These are phyloP conservation scores for Netelia virgata DNA, from an alignment of 2,888 invertebrate genomes.

Conservation along the genomic window DNA sequence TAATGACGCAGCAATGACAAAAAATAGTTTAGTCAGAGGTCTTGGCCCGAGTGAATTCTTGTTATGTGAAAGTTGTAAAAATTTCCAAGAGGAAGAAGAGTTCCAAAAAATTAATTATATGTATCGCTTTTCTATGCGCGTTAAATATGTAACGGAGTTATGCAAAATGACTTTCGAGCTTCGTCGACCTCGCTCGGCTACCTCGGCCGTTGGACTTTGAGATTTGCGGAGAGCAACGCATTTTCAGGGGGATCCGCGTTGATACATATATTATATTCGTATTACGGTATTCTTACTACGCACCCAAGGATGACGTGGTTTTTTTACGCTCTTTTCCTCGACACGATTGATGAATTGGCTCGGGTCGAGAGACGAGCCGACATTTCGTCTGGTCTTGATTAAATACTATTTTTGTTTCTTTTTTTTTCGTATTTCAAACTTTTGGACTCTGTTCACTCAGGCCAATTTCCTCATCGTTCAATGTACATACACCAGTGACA, in stretches of 20 bases:
- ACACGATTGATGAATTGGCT: neutral
- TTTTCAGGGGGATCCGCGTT: neutral
- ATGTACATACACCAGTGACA: too few relatives aligned
- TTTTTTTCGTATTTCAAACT: neutral
- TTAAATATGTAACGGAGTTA: neutral
- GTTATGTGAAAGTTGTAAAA: too few relatives aligned
- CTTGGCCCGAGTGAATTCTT: too few relatives aligned
- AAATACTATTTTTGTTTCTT: neutral
- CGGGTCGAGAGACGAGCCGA: neutral
- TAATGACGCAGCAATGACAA: too few relatives aligned
- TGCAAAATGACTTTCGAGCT: constrained; percentile 13
- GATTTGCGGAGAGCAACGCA: neutral
- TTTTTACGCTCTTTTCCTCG: neutral
- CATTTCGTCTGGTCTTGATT: neutral
- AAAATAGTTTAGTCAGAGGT: too few relatives aligned
- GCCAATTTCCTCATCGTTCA: neutral
- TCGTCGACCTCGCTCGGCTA: constrained; percentile 18
- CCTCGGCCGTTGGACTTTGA: constrained; percentile 52
- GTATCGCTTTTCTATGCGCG: too few relatives aligned
- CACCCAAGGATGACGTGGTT: neutral
- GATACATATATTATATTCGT: neutral
- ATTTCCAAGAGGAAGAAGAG: too few relatives aligned
- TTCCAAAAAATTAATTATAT: too few relatives aligned
- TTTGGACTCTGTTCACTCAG: neutral
- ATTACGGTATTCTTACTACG: too few relatives aligned